These are phyloP conservation scores for Onychostoma macrolepis DNA, from an alignment of 2,113 vertebrate species.

Conservation along the genomic window DNA sequence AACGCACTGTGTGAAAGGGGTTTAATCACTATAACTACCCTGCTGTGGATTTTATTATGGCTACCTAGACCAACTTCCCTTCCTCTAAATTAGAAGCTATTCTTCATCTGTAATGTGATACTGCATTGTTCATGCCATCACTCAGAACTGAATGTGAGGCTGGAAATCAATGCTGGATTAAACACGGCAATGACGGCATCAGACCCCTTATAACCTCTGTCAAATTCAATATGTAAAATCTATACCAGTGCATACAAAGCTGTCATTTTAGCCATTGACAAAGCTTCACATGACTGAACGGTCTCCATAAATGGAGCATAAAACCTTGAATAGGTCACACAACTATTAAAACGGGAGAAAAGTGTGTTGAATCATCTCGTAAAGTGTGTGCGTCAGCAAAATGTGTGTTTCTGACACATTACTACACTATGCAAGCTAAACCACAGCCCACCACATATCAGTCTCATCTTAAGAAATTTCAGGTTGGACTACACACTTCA, in stretches of 20 bases:
- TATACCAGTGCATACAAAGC: not conserved
- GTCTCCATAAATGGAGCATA: not conserved
- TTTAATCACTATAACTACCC: not conserved
- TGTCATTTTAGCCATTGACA: not conserved
- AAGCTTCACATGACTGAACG: not conserved
- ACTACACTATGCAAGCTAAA: not conserved
- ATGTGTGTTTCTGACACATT: slow-evolving; percentile 12
- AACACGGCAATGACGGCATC: not conserved
- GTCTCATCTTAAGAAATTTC: not conserved
- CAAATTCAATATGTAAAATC: not conserved
- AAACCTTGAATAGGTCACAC: not conserved
- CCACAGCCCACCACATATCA: not conserved
- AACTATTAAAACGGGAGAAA: slow-evolving; percentile 11
- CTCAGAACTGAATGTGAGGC: slow-evolving; percentile 2
- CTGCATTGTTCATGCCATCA: not conserved
- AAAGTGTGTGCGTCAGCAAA: not conserved
- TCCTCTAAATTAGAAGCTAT: not conserved
- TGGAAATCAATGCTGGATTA: slow-evolving; percentile 9
- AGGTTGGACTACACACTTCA: not conserved
- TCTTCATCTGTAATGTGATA: not conserved
- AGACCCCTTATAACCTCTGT: not conserved
- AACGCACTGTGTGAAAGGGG: not conserved
- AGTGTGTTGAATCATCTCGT: not conserved
- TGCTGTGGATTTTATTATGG: not conserved
- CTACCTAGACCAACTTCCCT: not conserved